A percentile compares a stretch with the other conserved stretches of the same genome.
phyloP scores from a whole-genome alignment of 2,888 invertebrate species.

The Drosophila setosimentum region DNA sequence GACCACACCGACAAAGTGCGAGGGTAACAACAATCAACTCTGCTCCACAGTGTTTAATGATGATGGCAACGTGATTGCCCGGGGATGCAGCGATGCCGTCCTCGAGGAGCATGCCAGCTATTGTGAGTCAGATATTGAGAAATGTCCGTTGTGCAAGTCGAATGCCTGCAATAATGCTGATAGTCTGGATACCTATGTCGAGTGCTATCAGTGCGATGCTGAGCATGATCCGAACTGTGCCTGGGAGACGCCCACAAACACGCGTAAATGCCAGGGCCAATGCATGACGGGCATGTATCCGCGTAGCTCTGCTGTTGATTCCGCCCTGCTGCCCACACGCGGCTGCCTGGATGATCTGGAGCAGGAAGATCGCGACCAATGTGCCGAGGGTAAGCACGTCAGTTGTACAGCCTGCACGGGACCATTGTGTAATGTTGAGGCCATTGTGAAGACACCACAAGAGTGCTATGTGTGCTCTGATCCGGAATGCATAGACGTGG shows the following conservation, averaged over 20 bases:
- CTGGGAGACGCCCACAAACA: constrained; percentile 47
- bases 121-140: constrained; percentile 68
- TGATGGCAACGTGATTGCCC: constrained; percentile 61
- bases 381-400: constrained; percentile 54
- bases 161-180: constrained; percentile 77
- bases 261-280: constrained; percentile 73
- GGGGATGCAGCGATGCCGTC: constrained; percentile 81
- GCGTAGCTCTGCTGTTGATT: constrained; percentile 64
- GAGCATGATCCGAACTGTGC: constrained; percentile 56
- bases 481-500: constrained; percentile 56
- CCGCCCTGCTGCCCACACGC: constrained; percentile 75
- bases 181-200: constrained; percentile 60
- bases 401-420: constrained; percentile 71
- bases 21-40: constrained; percentile 75
- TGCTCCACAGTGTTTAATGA: constrained; percentile 78
- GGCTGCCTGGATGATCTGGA: constrained; percentile 82
- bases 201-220: constrained; percentile 81
- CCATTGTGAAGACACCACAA: constrained; percentile 62
- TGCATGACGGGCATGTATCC: constrained; percentile 82
- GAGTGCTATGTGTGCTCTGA: constrained; percentile 74
- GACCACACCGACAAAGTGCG: constrained; percentile 49
- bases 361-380: constrained; percentile 64
- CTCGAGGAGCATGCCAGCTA: constrained; percentile 48
- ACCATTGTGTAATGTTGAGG: constrained; percentile 67
- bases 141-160: constrained; percentile 80